Conservation (phyloP, 2,888 invertebrate genomes). For the Invenusta paracnida region DNA sequence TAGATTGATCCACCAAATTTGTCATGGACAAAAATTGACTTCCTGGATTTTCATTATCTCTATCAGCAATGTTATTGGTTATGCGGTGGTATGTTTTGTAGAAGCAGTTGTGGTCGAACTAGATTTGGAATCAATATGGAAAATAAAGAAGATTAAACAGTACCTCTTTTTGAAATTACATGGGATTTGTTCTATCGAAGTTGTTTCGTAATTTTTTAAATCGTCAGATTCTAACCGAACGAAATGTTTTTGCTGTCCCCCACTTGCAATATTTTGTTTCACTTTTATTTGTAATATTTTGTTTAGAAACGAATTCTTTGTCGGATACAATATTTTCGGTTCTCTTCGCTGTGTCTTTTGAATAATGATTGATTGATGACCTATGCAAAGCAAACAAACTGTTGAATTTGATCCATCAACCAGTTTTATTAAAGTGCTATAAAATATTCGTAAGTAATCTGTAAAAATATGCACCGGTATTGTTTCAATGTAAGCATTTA, state of each 20-base stretch:
- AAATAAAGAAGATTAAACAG: slow-evolving; percentile 21
- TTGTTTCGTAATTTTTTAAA: slow-evolving; percentile 22
- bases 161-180: slow-evolving; percentile 10
- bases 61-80: slow-evolving; percentile 25
- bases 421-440: slow-evolving; percentile 17
- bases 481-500: slow-evolving; percentile 1
- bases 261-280: slow-evolving; percentile 7
- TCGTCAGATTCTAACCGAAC: slow-evolving; percentile 4
- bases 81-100: not conserved
- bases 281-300: slow-evolving; percentile 26
- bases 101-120: not conserved
- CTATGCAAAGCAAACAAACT: slow-evolving; percentile 22
- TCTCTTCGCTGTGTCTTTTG: slow-evolving; percentile 19
- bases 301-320: slow-evolving; percentile 28
- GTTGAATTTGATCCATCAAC: slow-evolving; percentile 11
- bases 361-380: slow-evolving; percentile 17
- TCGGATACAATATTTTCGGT: slow-evolving; percentile 26
- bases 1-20: slow-evolving; percentile 26
- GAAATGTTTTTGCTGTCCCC: slow-evolving; percentile 23
- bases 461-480: slow-evolving; percentile 8
- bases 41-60: not conserved
- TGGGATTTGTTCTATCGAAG: slow-evolving; percentile 27
- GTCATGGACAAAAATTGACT: slow-evolving; percentile 12
- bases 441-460: slow-evolving; percentile 16
- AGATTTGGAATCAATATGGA: slow-evolving; percentile 6